Base-by-base conservation (phyloP, 1,140 invertebrate species). In the Aphelinus certus region DNA sequence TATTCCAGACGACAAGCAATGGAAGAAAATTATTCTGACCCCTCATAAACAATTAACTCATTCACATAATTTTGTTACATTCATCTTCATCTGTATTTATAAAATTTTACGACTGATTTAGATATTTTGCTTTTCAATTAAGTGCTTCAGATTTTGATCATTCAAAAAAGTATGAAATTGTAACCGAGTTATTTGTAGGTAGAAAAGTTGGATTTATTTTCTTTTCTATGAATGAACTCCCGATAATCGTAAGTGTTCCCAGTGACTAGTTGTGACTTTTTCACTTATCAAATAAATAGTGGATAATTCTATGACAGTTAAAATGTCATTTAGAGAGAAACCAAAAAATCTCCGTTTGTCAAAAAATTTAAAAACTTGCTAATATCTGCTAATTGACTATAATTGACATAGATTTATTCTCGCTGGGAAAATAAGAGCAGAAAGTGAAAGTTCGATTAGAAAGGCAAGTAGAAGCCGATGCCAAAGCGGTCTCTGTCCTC, bases 181-280 rank as follows among this genome's bases (percentile, higher is more conserved):
- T 26, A 26, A 65, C 2, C 63, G 55, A 51, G 42, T 53, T 43
- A 62, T 46, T 63, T 26, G 4, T 55, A n/a, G 42, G 2, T 53
- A 64, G 58, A 68, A 70, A 74, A 63, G 66, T 74, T 74, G 47
- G 58, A 74, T 69, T 61, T 48, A 62, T 69, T 64, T 74, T 6
- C 67, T 67, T 53, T 49, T 56, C 46, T 68, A 69, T 9, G 51
- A 68, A 7, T 7, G 57, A 68, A 62, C 1, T 47, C 3, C 51
- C 49, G 66, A 57, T 46, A 70, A 65, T 4, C 58, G 46, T 60
- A 67, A 61, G 67, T 43, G 2, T 64, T 68, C 9, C 45, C 46
- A 71, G 62, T 65, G 10, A 67, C 9, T 47, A 46, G 3, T 7
- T 2, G 53, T 66, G 45, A 53, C 42, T 71, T 71, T 71, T 71